Evolutionary conservation across 2,797 vertebrate genomes (phyloP).

Genomic region (Halcyon chelicuti): DNA sequence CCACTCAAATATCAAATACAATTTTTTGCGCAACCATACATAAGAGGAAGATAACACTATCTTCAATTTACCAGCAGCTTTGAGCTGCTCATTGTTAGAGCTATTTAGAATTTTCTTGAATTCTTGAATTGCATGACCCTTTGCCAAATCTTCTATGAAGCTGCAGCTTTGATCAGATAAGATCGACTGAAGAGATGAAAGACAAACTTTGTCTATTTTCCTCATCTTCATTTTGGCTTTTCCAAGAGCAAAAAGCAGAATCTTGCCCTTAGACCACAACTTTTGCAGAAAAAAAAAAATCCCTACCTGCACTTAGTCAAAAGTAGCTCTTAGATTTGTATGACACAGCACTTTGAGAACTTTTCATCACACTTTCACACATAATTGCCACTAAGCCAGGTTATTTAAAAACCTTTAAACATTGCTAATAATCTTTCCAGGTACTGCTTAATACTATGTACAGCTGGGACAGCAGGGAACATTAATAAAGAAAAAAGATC

Average conservation of each 20-base stretch:
- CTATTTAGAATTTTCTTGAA: slow-evolving; percentile 22
- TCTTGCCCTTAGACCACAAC: neutral
- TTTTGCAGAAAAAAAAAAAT: neutral
- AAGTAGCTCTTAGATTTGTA: neutral
- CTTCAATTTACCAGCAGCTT: neutral
- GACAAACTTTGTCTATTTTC: neutral
- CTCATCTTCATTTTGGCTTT: slow-evolving; percentile 21
- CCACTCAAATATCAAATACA: neutral
- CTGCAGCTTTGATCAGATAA: slow-evolving; percentile 32
- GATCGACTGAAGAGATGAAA: slow-evolving; percentile 23
- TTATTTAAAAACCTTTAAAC: neutral
- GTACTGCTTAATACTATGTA: neutral
- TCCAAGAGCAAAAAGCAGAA: neutral
- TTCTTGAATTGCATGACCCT: neutral
- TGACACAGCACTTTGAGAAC: neutral
- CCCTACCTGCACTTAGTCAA: neutral
- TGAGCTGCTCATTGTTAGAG: neutral
- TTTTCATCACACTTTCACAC: neutral
- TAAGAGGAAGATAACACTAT: neutral
- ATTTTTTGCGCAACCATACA: neutral
- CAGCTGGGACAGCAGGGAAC: neutral
- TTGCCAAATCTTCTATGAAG: neutral
- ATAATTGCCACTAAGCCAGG: neutral
- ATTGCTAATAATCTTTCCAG: neutral
- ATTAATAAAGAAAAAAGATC: neutral